A percentile compares a stretch with the other conserved stretches of the same genome.
phyloP scores from a whole-genome alignment of 1,140 invertebrate species.

The Dysdera silvatica region DNA sequence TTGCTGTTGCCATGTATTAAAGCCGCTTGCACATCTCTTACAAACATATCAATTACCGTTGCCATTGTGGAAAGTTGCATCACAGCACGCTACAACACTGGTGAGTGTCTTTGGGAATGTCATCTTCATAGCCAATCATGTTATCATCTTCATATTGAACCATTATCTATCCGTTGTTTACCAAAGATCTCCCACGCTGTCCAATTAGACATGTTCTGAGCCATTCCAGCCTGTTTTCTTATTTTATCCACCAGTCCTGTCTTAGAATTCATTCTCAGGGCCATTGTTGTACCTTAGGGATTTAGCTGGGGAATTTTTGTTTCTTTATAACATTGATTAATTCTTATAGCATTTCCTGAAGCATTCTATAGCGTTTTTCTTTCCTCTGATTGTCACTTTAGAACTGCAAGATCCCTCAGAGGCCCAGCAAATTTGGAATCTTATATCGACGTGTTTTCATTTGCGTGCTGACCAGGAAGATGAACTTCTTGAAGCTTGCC shows the following conservation, averaged over 20 bases:
- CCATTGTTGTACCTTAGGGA: no score
- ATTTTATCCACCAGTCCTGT: no score
- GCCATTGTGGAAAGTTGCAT: slow-evolving; percentile 12
- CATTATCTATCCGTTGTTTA: no score
- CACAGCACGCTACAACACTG: slow-evolving; percentile 7
- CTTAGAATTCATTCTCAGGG: no score
- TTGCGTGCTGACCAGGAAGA: neutral
- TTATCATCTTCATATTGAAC: no score
- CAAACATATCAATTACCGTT: neutral
- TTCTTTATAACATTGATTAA: neutral
- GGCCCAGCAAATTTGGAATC: slow-evolving; percentile 1
- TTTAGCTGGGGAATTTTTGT: neutral
- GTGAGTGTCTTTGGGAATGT: slow-evolving; percentile 4
- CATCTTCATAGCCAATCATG: no score
- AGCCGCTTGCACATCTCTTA: slow-evolving; percentile 9
- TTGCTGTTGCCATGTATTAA: slow-evolving; percentile 11
- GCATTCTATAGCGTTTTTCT: neutral
- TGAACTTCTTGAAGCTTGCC: slow-evolving; percentile 4
- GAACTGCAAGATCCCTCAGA: slow-evolving; percentile 4
- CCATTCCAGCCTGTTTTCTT: no score
- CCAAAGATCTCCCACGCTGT: no score
- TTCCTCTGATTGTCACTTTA: slow-evolving; percentile 2
- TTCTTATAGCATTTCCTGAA: neutral
- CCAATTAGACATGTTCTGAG: no score
- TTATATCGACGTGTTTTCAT: slow-evolving; percentile 5